Evolutionary conservation across 1,140 invertebrate genomes (phyloP).

Genomic region (Drosophila aff.): DNA sequence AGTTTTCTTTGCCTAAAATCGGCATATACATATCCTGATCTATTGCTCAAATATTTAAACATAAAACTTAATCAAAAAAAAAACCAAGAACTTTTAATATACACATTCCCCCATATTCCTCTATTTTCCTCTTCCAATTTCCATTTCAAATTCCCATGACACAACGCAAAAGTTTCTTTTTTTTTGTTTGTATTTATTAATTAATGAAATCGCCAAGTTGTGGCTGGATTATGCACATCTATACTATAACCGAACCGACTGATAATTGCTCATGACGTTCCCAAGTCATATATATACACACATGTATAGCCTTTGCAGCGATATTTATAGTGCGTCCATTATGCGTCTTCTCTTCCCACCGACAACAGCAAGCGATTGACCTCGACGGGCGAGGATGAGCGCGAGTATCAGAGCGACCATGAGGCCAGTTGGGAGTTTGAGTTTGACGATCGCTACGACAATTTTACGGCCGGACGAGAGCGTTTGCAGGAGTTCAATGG

Average conservation of each 20-base stretch:
- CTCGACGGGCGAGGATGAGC: constrained; percentile 84
- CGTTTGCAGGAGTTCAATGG: constrained; percentile 83
- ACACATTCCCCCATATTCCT: background rate
- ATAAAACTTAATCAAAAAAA: too few species aligned
- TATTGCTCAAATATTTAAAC: background rate
- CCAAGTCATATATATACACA: constrained; percentile 6
- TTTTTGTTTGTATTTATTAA: constrained; percentile 15
- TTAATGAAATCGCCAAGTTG: constrained; percentile 40
- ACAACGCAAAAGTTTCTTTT: constrained; percentile 8
- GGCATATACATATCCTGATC: background rate
- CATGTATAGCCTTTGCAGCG: constrained; percentile 1
- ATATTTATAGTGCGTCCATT: constrained; percentile 40
- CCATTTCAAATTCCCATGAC: constrained; percentile 46
- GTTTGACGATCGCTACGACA: constrained; percentile 81
- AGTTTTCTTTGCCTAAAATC: background rate
- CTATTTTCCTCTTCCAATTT: background rate
- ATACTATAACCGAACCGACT: constrained; percentile 9
- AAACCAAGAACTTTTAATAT: background rate
- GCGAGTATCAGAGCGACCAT: constrained; percentile 82
- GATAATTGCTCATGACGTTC: constrained; percentile 50
- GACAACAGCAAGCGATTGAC: constrained; percentile 74
- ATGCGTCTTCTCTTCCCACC: constrained; percentile 19
- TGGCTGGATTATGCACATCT: constrained; percentile 21
- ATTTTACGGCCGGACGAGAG: constrained; percentile 82
- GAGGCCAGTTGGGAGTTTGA: constrained; percentile 83